phyloP scores from a whole-genome alignment of 2,888 invertebrate species.

The Keiferia lycopersicella region DNA sequence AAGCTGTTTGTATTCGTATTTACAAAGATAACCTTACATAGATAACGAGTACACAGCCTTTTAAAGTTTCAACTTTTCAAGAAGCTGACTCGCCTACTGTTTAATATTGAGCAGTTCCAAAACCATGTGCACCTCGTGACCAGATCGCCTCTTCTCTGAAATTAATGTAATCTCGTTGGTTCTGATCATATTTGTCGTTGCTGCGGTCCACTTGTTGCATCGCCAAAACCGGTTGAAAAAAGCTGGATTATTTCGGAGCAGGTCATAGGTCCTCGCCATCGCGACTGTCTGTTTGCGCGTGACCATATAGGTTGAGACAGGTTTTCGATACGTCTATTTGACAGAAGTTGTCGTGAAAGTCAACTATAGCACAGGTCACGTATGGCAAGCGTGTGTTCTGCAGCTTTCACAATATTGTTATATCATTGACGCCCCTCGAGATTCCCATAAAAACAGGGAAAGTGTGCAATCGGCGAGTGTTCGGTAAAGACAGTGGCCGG shows the following conservation, averaged over 20 bases:
- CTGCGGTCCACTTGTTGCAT: constrained; percentile 17
- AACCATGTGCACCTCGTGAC: constrained; percentile 1
- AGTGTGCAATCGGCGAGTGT: constrained; percentile 67
- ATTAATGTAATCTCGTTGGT: background rate
- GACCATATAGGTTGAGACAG: constrained; percentile 10
- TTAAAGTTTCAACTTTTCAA: background rate
- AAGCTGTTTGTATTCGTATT: constrained; percentile 23
- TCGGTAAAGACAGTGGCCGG: constrained; percentile 54
- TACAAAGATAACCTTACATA: constrained; percentile 21
- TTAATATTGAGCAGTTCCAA: constrained; percentile 16
- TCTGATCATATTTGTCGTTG: constrained; percentile 9
- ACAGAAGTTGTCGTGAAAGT: constrained; percentile 20
- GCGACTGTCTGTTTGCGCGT: constrained; percentile 21
- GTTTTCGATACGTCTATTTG: constrained; percentile 18
- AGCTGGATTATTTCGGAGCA: constrained; percentile 25
- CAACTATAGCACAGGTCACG: constrained; percentile 29
- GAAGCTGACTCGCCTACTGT: background rate
- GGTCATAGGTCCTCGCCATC: constrained; percentile 26
- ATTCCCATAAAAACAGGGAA: constrained; percentile 79
- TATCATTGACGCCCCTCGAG: constrained; percentile 60
- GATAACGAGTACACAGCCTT: constrained; percentile 13
- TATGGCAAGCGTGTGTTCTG: constrained; percentile 39
- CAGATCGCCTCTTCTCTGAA: background rate
- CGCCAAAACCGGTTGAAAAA: constrained; percentile 15
- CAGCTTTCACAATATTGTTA: constrained; percentile 61